These are phyloP conservation scores for Porites evermanni DNA, from an alignment of 92 coral and sea anemone species.

Conservation along the genomic window DNA sequence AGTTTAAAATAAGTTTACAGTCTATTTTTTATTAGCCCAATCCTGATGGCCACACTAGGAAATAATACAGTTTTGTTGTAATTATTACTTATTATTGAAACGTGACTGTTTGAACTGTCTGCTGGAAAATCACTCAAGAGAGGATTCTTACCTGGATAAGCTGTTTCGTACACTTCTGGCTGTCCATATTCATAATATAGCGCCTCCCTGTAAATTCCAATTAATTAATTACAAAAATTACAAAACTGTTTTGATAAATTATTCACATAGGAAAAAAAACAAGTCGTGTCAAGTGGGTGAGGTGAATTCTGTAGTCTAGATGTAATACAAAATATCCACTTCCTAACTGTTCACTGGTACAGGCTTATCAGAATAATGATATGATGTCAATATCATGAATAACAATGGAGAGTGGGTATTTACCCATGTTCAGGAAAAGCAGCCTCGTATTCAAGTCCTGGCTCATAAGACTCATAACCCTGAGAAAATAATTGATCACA, in stretches of 20 bases:
- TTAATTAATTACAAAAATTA: neutral
- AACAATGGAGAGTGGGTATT: slow-evolving; percentile 9
- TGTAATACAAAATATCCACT: too few species aligned
- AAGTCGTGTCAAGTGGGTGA: neutral
- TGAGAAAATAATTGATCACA: slow-evolving; percentile 2
- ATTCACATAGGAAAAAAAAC: neutral
- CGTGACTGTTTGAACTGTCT: neutral
- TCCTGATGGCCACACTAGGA: neutral
- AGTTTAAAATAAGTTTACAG: too few species aligned
- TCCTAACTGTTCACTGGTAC: too few species aligned
- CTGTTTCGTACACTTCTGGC: slow-evolving; percentile 80
- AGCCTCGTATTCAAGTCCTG: slow-evolving; percentile 88
- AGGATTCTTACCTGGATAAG: slow-evolving; percentile 81
- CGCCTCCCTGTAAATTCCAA: slow-evolving; percentile 67
- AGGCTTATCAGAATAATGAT: too few species aligned
- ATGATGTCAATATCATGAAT: too few species aligned
- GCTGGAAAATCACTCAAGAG: neutral
- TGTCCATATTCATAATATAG: slow-evolving; percentile 90
- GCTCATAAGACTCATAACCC: slow-evolving; percentile 92
- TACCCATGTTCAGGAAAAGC: slow-evolving; percentile 93
- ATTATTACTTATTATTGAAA: too few species aligned
- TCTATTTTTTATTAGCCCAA: too few species aligned
- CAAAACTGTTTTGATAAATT: neutral
- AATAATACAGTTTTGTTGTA: neutral
- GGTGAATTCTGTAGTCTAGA: too few species aligned